Evolutionary conservation across 92 coral and sea anemone species (phyloP), one percentile per base, ranked within the genome.

Genomic region (Anthopleura xanthogrammica): DNA sequence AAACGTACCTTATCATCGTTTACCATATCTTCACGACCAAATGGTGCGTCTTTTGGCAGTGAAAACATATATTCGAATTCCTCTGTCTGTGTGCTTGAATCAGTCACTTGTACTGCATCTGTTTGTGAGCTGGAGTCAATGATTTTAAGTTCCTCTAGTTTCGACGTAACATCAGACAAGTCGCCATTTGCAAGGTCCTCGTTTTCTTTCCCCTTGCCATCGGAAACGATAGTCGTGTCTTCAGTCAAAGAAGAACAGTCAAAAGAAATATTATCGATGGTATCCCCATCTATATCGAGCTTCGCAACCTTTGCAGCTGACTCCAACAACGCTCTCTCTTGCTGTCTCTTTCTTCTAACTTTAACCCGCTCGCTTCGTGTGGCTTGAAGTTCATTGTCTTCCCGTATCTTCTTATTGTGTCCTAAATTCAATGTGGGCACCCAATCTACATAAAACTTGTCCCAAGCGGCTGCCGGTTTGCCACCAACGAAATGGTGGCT

Each of bases 391-490:
- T 82, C 79, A 43, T 14, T 4, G 66, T 82, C 54, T 58, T 22
- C 29, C 52, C 58, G 24, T 0, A 48, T 80, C 52, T 23, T 11
- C n/a, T 81, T 81, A 46, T 29, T 54, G 78, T 81, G 78, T 70
- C 85, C 86, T 17, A 86, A 79, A 66, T 89, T 71, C 29, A 80
- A 54, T 43, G 86, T 89, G 19, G 89, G 87, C 7, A 72, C 87
- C 89, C 89, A 90, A n/a, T 90, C 90, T 11, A 80, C 72, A 52
- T 90, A 83, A 52, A 75, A 76, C 86, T 58, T 79, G 76, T 83
- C 86, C 93, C 90, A 90, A 5, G 7, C 19, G 77, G 90, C 86
- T 72, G 93, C 88, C 14, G 93, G 88, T 80, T 80, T 75, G 23
- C 88, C 90, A 20, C 81, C 76, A 86, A 90, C 90, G 46, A 90